A percentile compares a stretch with the other conserved stretches of the same genome.
These are phyloP conservation scores for Crocidura indochinensis DNA, from an alignment of 2,797 vertebrate species.

Conservation along the genomic window DNA sequence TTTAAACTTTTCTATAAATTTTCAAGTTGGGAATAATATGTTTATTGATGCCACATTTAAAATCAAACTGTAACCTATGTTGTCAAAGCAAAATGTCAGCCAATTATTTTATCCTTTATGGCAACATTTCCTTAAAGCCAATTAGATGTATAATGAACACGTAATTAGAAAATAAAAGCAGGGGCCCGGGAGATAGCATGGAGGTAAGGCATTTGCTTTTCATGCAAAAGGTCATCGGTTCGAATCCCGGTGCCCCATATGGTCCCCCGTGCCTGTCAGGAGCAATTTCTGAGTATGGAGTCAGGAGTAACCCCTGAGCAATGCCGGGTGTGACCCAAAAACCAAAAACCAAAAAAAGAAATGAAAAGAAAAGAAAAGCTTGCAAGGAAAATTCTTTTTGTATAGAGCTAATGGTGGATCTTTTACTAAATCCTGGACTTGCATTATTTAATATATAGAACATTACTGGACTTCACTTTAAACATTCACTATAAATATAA, in stretches of 20 bases:
- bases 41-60: not conserved
- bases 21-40: not conserved
- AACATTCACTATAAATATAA: constrained; percentile 25
- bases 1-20: not conserved
- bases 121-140: not conserved
- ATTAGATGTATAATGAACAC: not conserved
- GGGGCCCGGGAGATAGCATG: no score
- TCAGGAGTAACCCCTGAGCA: no score
- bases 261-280: no score
- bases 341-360: no score
- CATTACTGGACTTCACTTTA: constrained; percentile 26
- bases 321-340: no score
- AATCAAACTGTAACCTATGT: not conserved
- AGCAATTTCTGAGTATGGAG: no score
- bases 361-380: no score
- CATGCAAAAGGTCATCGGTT: no score
- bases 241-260: no score
- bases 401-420: not conserved
- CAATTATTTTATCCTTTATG: not conserved
- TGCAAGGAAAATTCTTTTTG: not conserved
- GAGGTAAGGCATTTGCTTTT: no score
- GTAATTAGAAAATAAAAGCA: no score
- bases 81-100: no score
- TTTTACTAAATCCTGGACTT: not conserved
- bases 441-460: not conserved